Base-by-base conservation (phyloP, 2,888 invertebrate genomes). In the Neoscelio sp. region DNA sequence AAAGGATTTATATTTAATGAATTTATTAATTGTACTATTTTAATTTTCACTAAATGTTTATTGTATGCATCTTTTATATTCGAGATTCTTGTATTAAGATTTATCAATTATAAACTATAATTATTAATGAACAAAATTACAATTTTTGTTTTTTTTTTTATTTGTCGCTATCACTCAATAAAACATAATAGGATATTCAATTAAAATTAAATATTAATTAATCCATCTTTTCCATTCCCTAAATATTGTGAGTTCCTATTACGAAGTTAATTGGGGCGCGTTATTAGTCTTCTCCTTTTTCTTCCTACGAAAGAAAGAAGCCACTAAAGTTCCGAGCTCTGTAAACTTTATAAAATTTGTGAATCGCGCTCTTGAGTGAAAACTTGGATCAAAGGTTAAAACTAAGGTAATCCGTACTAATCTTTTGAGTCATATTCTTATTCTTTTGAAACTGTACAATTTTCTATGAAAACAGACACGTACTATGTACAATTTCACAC, bases 311-410 rank as follows among this genome's bases (percentile, higher is more conserved):
- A 23, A 54, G 23, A 54, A 54, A 38, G 23, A 23, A 54, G 23
- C n/a, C 20, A 15, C 23, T 38, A 10, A 38, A 38, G 15, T 54
- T 38, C 38, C 18, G 1, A 10, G 35, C 38, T 56, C 23, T 38
- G 54, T 38, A 54, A 54, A 54, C 54, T 56, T 40, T 56, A 56
- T 28, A 40, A 15, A 56, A 56, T 28, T 56, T 56, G 15, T 56
- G 40, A 56, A 56, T 15, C 33, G 38, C 10, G 4, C 54, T 38
- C 23, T 54, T 38, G 8, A 33, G n/a, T 10, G 15, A 23, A 40
- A 56, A 40, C 28, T 12, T 4, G 15, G 15, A 17, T 40, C 28
- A 56, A 26, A 56, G 33, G 56, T 56, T 20, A 13, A 23, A 13
- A 20, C 13, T 38, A 38, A 33, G 5, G 12, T 23, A 38, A 50